Conservation (phyloP, 2,888 invertebrate species). For the Drosophila picticornis region DNA sequence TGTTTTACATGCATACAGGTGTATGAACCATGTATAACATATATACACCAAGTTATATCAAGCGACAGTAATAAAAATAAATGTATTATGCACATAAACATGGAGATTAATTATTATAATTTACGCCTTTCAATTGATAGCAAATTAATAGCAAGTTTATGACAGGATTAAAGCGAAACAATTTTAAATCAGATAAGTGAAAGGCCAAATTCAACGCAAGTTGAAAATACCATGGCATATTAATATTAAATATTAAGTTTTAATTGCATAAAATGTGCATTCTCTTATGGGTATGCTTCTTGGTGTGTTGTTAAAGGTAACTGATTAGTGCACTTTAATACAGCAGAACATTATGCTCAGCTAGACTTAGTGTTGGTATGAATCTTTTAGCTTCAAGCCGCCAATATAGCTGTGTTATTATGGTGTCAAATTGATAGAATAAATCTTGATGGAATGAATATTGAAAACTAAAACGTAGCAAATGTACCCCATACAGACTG, state of each 20-base stretch:
- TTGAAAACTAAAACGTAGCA: slow-evolving; percentile 26
- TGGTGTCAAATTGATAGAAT: slow-evolving; percentile 23
- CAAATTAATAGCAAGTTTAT: slow-evolving; percentile 38
- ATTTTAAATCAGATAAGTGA: slow-evolving; percentile 19
- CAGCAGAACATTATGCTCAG: slow-evolving; percentile 1
- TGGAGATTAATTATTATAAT: slow-evolving; percentile 34
- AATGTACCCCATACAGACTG: not conserved
- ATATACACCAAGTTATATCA: not conserved
- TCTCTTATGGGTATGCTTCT: not conserved
- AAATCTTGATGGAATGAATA: slow-evolving; percentile 25
- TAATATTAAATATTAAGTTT: slow-evolving; percentile 21
- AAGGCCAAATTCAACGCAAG: slow-evolving; percentile 7
- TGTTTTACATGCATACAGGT: slow-evolving; percentile 3
- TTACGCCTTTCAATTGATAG: slow-evolving; percentile 30
- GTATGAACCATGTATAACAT: not conserved
- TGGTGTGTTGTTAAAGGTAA: not conserved
- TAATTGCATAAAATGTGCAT: not conserved
- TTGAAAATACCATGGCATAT: slow-evolving; percentile 15
- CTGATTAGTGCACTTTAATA: not conserved
- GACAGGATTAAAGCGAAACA: slow-evolving; percentile 23
- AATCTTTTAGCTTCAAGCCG: not conserved
- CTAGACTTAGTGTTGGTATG: not conserved
- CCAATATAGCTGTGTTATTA: slow-evolving; percentile 24
- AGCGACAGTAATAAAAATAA: slow-evolving; percentile 14
- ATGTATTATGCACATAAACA: slow-evolving; percentile 3